These are phyloP conservation scores for Protophormia terraenovae DNA, from an alignment of 2,888 invertebrate species.

Conservation along the genomic window DNA sequence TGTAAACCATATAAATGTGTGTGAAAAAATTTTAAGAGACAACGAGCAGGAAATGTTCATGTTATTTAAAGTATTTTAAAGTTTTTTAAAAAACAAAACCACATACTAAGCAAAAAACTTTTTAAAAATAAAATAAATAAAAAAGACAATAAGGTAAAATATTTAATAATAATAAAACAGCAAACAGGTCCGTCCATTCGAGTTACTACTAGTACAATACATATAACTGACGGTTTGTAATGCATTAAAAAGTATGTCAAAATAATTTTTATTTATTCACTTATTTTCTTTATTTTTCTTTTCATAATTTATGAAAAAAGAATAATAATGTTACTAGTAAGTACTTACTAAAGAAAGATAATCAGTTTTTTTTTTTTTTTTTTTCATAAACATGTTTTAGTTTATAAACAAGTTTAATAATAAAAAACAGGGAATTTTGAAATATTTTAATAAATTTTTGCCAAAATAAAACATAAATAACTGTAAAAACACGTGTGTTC, in stretches of 20 bases:
- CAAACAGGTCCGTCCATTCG: constrained; percentile 5
- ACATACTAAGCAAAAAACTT: constrained; percentile 38
- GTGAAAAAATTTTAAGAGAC: neutral
- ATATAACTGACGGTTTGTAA: neutral
- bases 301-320: neutral
- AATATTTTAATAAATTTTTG: neutral
- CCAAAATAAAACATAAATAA: constrained; percentile 12
- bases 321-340: constrained; percentile 6
- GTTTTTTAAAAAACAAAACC: constrained; percentile 28
- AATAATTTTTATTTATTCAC: constrained; percentile 43
- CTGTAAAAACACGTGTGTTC: constrained; percentile 29
- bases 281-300: constrained; percentile 12
- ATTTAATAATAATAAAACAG: neutral
- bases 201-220: neutral
- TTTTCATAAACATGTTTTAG: constrained; percentile 43
- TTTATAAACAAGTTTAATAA: constrained; percentile 52
- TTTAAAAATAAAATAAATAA: neutral
- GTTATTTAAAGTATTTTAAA: constrained; percentile 42
- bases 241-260: constrained; percentile 60
- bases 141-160: constrained; percentile 26
- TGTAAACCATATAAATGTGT: constrained; percentile 14
- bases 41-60: constrained; percentile 44
- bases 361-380: constrained; percentile 25
- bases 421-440: constrained; percentile 18
- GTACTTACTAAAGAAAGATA: constrained; percentile 35